Percentiles rank a stretch among this genome's conserved stretches.
Conservation (phyloP, 2,888 invertebrate species). For the Diaphora mendica region DNA sequence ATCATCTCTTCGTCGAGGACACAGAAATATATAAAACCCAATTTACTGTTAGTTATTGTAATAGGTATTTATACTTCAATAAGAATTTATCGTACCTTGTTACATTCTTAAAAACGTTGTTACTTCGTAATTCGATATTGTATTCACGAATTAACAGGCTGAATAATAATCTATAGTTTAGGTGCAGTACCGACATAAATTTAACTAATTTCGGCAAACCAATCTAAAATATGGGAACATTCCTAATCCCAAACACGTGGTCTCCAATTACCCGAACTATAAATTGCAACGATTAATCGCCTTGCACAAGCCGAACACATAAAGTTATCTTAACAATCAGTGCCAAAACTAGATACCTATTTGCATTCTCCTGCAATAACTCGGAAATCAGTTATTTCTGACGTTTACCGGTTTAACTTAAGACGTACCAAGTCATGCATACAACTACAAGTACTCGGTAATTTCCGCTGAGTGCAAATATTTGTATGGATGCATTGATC, state of each 20-base stretch:
- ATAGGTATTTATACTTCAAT: background rate
- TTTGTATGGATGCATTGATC: background rate
- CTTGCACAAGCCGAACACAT: constrained; percentile 33
- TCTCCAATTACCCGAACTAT: constrained; percentile 29
- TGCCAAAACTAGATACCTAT: constrained; percentile 36
- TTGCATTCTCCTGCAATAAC: background rate
- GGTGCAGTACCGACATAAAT: constrained; percentile 23
- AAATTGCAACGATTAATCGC: constrained; percentile 47
- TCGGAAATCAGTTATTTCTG: background rate
- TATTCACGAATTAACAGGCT: background rate
- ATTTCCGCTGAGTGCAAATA: background rate
- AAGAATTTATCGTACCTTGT: background rate
- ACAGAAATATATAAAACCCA: background rate
- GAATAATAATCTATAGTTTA: background rate
- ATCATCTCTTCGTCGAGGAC: background rate
- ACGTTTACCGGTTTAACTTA: background rate
- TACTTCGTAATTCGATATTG: background rate
- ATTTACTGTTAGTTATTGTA: background rate
- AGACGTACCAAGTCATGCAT: background rate
- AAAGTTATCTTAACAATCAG: constrained; percentile 42
- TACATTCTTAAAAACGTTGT: background rate
- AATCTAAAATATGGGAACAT: constrained; percentile 37
- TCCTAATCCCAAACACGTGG: constrained; percentile 41
- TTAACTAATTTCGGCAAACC: constrained; percentile 7
- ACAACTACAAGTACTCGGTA: background rate